Percentiles rank a stretch among this genome's conserved stretches.
Evolutionary conservation across 2,113 vertebrate genomes (phyloP).

Genomic region (Eurystomus gularis): DNA sequence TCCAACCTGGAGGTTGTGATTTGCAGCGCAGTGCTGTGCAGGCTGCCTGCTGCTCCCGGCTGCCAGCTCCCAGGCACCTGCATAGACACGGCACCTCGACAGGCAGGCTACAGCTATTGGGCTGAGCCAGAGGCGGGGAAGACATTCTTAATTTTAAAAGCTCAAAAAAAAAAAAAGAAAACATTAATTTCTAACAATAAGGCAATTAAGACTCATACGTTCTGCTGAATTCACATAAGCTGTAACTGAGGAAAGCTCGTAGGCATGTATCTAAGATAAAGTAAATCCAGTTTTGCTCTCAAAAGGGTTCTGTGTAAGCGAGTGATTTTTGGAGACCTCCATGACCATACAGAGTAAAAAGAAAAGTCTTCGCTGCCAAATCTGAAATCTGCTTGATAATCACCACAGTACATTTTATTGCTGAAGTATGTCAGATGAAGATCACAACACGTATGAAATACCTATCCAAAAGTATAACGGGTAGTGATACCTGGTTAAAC

Average conservation of each 20-base stretch:
- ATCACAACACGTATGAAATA: neutral
- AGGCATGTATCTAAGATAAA: neutral
- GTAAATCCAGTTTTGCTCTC: neutral
- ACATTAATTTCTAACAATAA: neutral
- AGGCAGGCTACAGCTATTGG: neutral
- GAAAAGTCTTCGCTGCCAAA: neutral
- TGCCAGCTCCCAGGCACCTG: neutral
- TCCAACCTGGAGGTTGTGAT: neutral
- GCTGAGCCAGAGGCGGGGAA: neutral
- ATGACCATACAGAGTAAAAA: neutral
- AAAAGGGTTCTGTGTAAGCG: neutral
- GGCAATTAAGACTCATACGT: neutral
- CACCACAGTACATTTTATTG: neutral
- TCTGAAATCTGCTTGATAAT: neutral
- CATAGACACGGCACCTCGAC: accelerated
- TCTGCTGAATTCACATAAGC: neutral
- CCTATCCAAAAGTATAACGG: neutral
- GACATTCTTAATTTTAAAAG: neutral
- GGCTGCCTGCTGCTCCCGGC: neutral
- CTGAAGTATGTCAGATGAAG: neutral
- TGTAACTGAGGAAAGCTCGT: neutral
- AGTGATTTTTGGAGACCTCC: neutral
- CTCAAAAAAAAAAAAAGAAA: neutral
- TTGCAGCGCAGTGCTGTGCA: neutral
- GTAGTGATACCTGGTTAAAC: neutral